Evolutionary conservation across 2,797 vertebrate species (phyloP), one percentile per base, ranked within the genome.

Genomic region (Phrynocephalus forsythii): DNA sequence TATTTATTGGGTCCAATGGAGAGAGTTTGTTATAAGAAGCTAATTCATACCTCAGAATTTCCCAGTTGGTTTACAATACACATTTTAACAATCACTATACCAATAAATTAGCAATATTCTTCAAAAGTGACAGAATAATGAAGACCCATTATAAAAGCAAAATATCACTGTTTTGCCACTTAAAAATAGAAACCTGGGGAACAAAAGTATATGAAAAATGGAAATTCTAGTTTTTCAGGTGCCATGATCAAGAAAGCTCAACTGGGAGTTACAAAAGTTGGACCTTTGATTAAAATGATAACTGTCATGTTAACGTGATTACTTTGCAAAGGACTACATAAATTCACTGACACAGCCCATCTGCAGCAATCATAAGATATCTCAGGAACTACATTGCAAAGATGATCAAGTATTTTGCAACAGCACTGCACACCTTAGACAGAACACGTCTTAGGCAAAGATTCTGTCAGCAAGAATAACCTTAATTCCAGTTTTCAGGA

Each of bases 401-500:
- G 10, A 56, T 56, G 52, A 56, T 56, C 52, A 38, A 30, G 6
- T 15, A 38, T 85, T 87, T 60, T 56, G 80, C 15, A 77, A n/a
- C 24, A 63, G 77, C 52, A 20, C 24, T 38, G 33, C n/a, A n/a
- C 33, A 60, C n/a, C 44, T 56, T 28, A 56, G 30, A 56, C 48
- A 78, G 77, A 63, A 75, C 33, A 24, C 6, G 38, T 44, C 38
- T 63, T 48, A 63, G 33, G 24, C 50, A 83, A 75, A 83, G 28
- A 77, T 28, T 77, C 7, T 22, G 72, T 38, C 52, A 44, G 15
- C 71, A 87, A 87, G 73, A 78, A 63, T 56, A 86, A 69, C 16
- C 63, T n/a, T 76, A 68, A 18, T 68, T 44, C 60, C 60, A 76
- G 20, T 85, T 85, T 52, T 52, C 28, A 30, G 18, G n/a, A 66